phyloP scores from a whole-genome alignment of 2,797 vertebrate genomes.

The Alauda arvensis region DNA sequence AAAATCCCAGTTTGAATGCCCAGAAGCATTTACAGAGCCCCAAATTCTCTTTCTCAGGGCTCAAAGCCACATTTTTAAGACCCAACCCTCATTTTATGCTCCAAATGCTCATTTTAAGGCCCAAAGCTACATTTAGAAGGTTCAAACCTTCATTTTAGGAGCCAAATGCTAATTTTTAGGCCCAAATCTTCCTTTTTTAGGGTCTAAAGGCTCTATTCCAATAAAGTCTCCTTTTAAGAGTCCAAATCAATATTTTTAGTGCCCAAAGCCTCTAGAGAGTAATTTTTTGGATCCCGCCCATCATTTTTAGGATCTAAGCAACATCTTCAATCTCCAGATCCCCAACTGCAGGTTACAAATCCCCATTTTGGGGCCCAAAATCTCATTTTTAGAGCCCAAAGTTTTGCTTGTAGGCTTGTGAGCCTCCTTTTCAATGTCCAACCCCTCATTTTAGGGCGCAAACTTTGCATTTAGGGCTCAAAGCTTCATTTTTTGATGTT shows the following conservation, averaged over 20 bases:
- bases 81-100: neutral
- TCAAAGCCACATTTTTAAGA: neutral
- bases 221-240: neutral
- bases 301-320: neutral
- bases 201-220: neutral
- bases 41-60: neutral
- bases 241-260: neutral
- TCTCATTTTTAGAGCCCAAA: neutral
- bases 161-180: neutral
- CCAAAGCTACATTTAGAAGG: neutral
- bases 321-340: neutral
- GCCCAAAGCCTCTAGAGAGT: neutral
- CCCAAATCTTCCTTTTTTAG: neutral
- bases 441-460: neutral
- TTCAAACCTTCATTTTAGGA: neutral
- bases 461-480: neutral
- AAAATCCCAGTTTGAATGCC: neutral
- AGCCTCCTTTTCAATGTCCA: neutral
- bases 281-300: neutral
- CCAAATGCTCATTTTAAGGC: neutral
- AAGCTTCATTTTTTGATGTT: neutral
- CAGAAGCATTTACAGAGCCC: neutral
- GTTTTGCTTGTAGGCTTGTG: neutral
- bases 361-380: neutral
- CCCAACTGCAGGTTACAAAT: neutral